phyloP scores from a whole-genome alignment of 2,888 invertebrate species.

The Cantharis lateralis region DNA sequence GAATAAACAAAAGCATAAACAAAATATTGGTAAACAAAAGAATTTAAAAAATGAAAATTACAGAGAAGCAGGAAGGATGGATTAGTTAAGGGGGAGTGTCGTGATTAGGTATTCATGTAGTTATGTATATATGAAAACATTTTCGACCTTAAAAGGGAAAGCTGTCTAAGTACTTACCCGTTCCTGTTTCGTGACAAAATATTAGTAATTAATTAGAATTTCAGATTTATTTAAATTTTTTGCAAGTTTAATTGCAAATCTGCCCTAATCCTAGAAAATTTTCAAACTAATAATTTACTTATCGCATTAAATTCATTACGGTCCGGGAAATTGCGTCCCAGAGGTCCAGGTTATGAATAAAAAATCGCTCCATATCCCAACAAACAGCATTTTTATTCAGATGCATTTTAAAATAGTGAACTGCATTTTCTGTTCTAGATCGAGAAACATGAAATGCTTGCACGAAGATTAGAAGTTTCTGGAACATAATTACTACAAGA shows the following conservation, averaged over 20 bases:
- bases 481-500: slow-evolving; percentile 5
- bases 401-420: too few relatives aligned
- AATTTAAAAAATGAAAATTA: too few relatives aligned
- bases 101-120: too few relatives aligned
- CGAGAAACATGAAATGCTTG: background rate
- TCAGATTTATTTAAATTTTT: background rate
- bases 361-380: background rate
- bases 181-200: background rate
- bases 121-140: background rate
- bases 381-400: background rate
- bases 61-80: too few relatives aligned
- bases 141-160: background rate
- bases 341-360: background rate
- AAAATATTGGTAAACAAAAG: too few relatives aligned
- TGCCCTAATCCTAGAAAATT: background rate
- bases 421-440: background rate
- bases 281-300: background rate
- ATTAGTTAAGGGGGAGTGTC: too few relatives aligned
- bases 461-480: background rate
- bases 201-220: background rate
- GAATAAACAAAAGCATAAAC: too few relatives aligned
- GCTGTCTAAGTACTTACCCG: background rate
- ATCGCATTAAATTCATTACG: background rate
- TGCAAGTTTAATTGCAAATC: background rate
- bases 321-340: background rate